A percentile compares a stretch with the other conserved stretches of the same genome.
Evolutionary conservation across 2,888 invertebrate species (phyloP).

Genomic region (Xylota segnis): DNA sequence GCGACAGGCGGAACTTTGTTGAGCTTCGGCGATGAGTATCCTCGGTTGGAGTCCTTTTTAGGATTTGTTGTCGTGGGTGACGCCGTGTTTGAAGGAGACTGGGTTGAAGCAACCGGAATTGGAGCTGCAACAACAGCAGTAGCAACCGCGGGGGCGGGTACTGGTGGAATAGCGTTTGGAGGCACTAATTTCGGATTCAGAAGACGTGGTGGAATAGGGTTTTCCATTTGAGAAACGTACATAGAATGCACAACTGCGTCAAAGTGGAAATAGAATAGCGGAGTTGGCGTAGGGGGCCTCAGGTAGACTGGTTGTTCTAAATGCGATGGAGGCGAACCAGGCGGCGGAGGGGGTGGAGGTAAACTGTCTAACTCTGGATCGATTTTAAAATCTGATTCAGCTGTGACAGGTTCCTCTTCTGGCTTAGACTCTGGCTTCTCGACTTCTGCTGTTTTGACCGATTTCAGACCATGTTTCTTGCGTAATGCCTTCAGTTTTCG

Average conservation of each 20-base stretch:
- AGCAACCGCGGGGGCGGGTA: not conserved
- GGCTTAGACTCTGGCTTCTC: slow-evolving; percentile 43
- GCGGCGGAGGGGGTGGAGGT: slow-evolving; percentile 81
- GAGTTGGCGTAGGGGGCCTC: slow-evolving; percentile 79
- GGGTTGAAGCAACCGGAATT: slow-evolving; percentile 45
- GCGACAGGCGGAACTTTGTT: slow-evolving; percentile 36
- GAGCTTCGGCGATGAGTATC: slow-evolving; percentile 77
- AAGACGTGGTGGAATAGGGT: slow-evolving; percentile 80
- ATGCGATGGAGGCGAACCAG: slow-evolving; percentile 79
- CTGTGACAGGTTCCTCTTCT: slow-evolving; percentile 13
- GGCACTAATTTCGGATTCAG: slow-evolving; percentile 81
- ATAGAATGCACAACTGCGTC: slow-evolving; percentile 81
- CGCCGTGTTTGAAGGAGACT: slow-evolving; percentile 79
- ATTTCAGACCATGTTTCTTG: slow-evolving; percentile 77
- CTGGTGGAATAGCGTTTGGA: slow-evolving; percentile 75
- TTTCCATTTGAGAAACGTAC: slow-evolving; percentile 80
- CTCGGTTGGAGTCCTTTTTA: slow-evolving; percentile 78
- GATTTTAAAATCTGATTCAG: slow-evolving; percentile 77
- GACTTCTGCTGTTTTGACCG: slow-evolving; percentile 67
- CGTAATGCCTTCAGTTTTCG: slow-evolving; percentile 79
- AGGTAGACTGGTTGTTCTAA: slow-evolving; percentile 81
- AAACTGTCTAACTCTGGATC: slow-evolving; percentile 78
- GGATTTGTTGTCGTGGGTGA: slow-evolving; percentile 63
- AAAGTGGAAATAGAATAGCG: slow-evolving; percentile 82
- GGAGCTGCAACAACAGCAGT: not conserved